Base-by-base conservation (phyloP, 2,113 vertebrate species). In the Hipposideros armiger region DNA sequence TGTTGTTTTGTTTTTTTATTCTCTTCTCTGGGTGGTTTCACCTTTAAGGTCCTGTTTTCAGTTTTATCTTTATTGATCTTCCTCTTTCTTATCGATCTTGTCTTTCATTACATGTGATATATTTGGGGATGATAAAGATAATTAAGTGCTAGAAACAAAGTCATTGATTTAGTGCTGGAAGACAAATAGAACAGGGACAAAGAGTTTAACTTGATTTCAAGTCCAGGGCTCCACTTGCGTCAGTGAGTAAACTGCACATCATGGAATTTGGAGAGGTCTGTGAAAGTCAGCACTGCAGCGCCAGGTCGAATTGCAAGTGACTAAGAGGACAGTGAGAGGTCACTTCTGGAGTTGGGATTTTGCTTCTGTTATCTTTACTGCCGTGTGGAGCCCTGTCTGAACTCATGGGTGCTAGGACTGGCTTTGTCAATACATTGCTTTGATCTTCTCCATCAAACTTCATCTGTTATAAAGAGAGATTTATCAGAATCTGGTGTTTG, bases 41-140 rank as follows among this genome's bases (percentile, higher is more conserved):
- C 92, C 66, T 70, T 96, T 90, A 42, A 90, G n/a, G 30, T 85
- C 50, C n/a, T 87, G 42, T 45, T 93, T 90, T 90, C 56, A 89
- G 60, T 96, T 94, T 95, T 97, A 74, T 92, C 88, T 91, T 88
- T 90, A 96, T 94, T 66, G 88, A 97, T 95, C 67, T 74, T 92
- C 76, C 16, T 90, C 60, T 83, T 94, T 78, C 32, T 45, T 87
- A 86, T 83, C 74, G 95, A 91, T 96, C 76, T 88, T 78, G 32
- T 85, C 87, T 87, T 96, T 88, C 92, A 92, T 96, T 96, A 94
- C 92, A 85, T 86, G 67, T 95, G 80, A 94, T 94, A 24, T 77
- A 94, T 97, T 83, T 92, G 76, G 69, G 60, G 22, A 91, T 96
- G 72, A 91, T 88, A 87, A 94, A 87, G 81, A 95, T 97, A 89